Base-by-base conservation (phyloP, 2,113 vertebrate species). In the Nycticryphes semicollaris region DNA sequence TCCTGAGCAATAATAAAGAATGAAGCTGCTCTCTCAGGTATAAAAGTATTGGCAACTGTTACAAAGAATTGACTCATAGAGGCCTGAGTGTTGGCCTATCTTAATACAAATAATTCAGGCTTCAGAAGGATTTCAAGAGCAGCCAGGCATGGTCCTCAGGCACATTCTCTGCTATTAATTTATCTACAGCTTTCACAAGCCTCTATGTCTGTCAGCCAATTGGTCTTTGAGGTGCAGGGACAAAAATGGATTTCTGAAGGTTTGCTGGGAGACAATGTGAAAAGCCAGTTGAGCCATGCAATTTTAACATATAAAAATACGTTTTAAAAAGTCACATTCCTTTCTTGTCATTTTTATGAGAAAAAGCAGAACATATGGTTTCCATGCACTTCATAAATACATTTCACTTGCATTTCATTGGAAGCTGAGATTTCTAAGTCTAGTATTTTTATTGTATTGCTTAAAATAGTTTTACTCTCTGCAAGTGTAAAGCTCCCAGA, bases 21-120 rank as follows among this genome's bases (percentile, higher is more conserved):
- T 98, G 98, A 98, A 98, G 98, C 97, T 86, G 97, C 97, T 98
- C 98, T 98, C 98, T 98, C 98, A 98, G 98, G 98, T 98, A 98
- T 98, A 98, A 98, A 98, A 98, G 98, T 98, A 99, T 98, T 98
- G 98, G 98, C 98, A 98, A 98, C 97, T 98, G 98, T 98, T 98
- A 98, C 98, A 98, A 98, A 98, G 97, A 98, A 98, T 98, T 98
- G 98, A 98, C 98, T 98, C 98, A 95, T 82, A 97, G 97, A 97
- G 94, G 94, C 79, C 97, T 83, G 95, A 98, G 96, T 96, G 95
- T 97, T 97, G 98, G 97, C 98, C 98, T 98, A 94, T 97, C 98
- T 98, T 98, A 98, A 98, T 97, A 98, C 98, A 98, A 98, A 98
- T 98, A 98, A 98, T 97, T 98, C 98, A 97, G 93, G 86, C 95